Percentiles rank a stretch among this genome's conserved stretches.
These are phyloP conservation scores for Cirrhinus molitorella DNA, from an alignment of 2,797 vertebrate species.

Conservation along the genomic window DNA sequence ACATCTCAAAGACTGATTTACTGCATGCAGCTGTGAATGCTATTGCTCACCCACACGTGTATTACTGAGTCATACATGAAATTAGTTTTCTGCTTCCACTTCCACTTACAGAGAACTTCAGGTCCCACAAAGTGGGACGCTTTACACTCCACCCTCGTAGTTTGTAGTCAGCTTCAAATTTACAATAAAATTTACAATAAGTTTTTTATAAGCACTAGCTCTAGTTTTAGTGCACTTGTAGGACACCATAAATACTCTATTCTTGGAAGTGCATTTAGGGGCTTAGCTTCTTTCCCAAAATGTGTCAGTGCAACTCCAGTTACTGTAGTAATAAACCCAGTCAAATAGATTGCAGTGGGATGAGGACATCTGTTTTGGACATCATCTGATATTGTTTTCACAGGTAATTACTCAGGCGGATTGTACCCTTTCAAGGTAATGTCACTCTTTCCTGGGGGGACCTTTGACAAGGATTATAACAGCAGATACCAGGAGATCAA, in stretches of 20 bases:
- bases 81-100: neutral
- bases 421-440: slow-evolving; percentile 72
- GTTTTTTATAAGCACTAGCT: neutral
- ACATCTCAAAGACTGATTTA: neutral
- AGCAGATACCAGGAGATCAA: slow-evolving; percentile 71
- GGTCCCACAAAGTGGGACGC: neutral
- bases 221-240: neutral
- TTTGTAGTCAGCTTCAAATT: too few species aligned
- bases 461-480: slow-evolving; percentile 82
- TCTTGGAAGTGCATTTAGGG: neutral
- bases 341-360: neutral
- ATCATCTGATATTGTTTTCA: neutral
- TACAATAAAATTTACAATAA: too few species aligned
- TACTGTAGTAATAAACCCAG: slow-evolving; percentile 8
- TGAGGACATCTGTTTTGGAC: neutral
- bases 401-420: slow-evolving; percentile 57
- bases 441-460: slow-evolving; percentile 77
- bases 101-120: neutral
- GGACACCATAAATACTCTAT: neutral
- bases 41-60: slow-evolving; percentile 10
- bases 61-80: neutral
- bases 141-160: too few species aligned
- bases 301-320: neutral
- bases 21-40: neutral
- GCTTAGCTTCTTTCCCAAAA: neutral